A percentile compares a stretch with the other conserved stretches of the same genome.
phyloP scores from a whole-genome alignment of 2,797 vertebrate species.

The Tarsius wallacei region DNA sequence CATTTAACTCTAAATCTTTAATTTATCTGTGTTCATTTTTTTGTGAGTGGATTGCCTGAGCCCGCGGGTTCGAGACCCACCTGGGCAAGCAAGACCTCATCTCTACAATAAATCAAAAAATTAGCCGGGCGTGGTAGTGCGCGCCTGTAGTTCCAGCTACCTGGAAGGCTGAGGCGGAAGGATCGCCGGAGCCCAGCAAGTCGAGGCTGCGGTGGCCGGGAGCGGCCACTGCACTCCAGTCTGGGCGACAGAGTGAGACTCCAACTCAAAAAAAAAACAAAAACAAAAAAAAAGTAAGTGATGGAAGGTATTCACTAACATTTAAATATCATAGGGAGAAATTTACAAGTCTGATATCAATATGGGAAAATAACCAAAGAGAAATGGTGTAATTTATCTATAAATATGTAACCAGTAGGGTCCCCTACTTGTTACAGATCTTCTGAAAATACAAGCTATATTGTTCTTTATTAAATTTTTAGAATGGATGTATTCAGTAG shows the following conservation, averaged over 20 bases:
- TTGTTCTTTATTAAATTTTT: neutral
- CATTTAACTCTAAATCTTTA: conserved; percentile 2
- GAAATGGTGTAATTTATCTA: neutral
- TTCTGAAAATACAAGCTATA: neutral
- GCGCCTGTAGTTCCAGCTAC: no score
- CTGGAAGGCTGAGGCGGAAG: no score
- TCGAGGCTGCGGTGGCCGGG: no score
- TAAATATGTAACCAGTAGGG: neutral
- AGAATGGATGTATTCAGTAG: neutral
- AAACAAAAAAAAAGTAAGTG: neutral
- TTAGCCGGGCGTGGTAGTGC: no score
- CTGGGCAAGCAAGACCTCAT: no score
- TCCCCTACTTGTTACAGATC: neutral
- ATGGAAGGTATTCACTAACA: conserved; percentile 12
- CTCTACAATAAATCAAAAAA: no score
- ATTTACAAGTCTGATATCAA: neutral
- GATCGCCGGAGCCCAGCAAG: no score
- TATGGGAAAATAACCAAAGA: neutral
- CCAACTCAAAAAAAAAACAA: no score
- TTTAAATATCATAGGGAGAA: conserved; percentile 48
- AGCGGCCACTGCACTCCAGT: no score
- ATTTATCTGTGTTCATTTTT: conserved; percentile 15
- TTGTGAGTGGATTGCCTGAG: no score
- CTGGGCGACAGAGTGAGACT: no score
- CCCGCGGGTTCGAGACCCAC: no score